A percentile compares a stretch with the other conserved stretches of the same genome.
These are phyloP conservation scores for Phymanthus crucifer DNA, from an alignment of 92 coral and sea anemone species.

Conservation along the genomic window DNA sequence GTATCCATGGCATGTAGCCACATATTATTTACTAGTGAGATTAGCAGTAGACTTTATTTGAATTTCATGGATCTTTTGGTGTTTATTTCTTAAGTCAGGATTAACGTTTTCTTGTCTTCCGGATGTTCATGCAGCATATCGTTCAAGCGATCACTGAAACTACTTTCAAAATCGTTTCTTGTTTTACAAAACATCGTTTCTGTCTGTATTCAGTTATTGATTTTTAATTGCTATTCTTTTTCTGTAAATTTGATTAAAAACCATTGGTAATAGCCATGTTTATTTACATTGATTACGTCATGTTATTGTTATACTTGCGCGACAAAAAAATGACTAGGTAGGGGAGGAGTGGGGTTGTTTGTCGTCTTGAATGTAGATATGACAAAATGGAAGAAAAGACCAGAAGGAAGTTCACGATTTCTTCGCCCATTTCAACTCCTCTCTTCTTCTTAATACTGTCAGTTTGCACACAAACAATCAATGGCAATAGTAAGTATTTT, in stretches of 20 bases:
- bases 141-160: slow-evolving; percentile 1
- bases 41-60: too few relatives aligned
- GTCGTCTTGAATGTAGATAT: neutral
- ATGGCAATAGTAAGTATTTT: neutral
- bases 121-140: neutral
- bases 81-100: too few relatives aligned
- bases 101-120: neutral
- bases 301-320: neutral
- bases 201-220: neutral
- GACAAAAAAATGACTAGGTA: neutral
- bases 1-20: too few relatives aligned
- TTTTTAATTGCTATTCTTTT: neutral
- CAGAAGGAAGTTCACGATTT: slow-evolving; percentile 7
- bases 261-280: neutral
- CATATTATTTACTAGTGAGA: too few relatives aligned
- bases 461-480: neutral
- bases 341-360: neutral
- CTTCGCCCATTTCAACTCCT: neutral
- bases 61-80: too few relatives aligned
- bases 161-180: slow-evolving; percentile 4
- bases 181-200: neutral
- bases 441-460: neutral
- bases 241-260: neutral
- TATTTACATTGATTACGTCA: neutral
- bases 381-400: slow-evolving; percentile 4